A percentile compares a stretch with the other conserved stretches of the same genome.
These are phyloP conservation scores for Cataglyphis rosenhaueri DNA, from an alignment of 2,888 invertebrate species.

Conservation along the genomic window DNA sequence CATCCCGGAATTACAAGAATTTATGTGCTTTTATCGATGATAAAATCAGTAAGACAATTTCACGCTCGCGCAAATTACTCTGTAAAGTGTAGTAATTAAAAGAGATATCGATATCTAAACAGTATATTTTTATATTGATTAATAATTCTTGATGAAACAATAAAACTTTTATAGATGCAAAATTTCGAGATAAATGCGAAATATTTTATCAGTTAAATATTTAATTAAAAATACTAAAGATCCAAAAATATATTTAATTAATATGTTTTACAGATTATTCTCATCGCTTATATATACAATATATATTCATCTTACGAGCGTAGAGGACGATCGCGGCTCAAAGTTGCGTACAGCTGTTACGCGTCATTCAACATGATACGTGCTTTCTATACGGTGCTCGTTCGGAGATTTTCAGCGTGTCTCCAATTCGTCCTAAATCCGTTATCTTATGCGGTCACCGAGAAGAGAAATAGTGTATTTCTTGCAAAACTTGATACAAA, in stretches of 20 bases:
- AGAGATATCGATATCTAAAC: not conserved
- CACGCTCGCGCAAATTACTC: not conserved
- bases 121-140: not conserved
- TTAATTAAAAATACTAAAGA: not conserved
- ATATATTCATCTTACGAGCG: conserved; percentile 21
- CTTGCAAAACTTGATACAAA: not conserved
- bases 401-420: conserved; percentile 32
- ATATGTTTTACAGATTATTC: not conserved
- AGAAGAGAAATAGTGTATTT: conserved; percentile 22
- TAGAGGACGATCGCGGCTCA: conserved; percentile 40
- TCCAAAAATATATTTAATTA: not conserved
- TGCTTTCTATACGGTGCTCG: conserved; percentile 31
- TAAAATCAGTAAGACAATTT: not conserved
- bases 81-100: too few species aligned
- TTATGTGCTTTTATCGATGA: not conserved
- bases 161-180: not conserved
- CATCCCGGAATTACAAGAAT: not conserved
- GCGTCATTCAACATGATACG: conserved; percentile 75
- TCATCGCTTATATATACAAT: not conserved
- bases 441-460: conserved; percentile 62
- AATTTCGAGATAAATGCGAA: not conserved
- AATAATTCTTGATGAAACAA: not conserved
- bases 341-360: conserved; percentile 77
- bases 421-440: conserved; percentile 69
- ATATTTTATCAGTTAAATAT: not conserved